Evolutionary conservation across 1,140 invertebrate species (phyloP).

Genomic region (Halyomorpha halys): DNA sequence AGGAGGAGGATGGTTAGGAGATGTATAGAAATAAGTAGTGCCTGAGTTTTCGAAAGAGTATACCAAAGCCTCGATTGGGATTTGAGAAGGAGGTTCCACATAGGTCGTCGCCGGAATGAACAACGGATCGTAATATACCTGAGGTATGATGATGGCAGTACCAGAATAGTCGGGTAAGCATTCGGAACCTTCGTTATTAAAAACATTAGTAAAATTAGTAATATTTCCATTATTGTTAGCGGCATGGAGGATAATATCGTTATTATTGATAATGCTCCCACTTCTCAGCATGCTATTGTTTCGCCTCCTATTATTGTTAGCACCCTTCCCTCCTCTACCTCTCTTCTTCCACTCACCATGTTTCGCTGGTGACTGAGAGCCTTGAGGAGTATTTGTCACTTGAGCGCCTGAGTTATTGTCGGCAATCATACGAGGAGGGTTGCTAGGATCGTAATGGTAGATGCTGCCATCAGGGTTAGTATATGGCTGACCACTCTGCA

Average conservation of each 20-base stretch:
- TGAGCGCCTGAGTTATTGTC: not conserved
- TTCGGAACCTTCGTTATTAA: no score
- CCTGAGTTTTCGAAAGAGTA: conserved; percentile 10
- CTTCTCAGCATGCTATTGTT: no score
- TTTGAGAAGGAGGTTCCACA: not conserved
- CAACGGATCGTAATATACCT: not conserved
- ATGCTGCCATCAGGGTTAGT: conserved; percentile 55
- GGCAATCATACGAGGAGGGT: conserved; percentile 36
- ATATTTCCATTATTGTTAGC: no score
- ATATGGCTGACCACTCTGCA: conserved; percentile 48
- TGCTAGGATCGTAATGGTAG: conserved; percentile 62
- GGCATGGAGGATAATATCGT: no score
- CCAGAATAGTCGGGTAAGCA: no score
- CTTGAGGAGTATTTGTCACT: not conserved
- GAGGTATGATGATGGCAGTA: not conserved
- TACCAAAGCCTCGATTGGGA: not conserved
- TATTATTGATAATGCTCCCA: no score
- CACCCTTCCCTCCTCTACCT: conserved; percentile 9
- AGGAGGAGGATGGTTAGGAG: not conserved
- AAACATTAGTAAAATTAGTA: no score
- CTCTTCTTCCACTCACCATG: conserved; percentile 19
- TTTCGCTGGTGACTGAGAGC: conserved; percentile 15
- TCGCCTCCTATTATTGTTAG: not conserved
- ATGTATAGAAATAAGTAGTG: not conserved
- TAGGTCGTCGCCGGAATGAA: not conserved